Base-by-base conservation (phyloP, 2,888 invertebrate genomes). In the Andrena trimmerana region DNA sequence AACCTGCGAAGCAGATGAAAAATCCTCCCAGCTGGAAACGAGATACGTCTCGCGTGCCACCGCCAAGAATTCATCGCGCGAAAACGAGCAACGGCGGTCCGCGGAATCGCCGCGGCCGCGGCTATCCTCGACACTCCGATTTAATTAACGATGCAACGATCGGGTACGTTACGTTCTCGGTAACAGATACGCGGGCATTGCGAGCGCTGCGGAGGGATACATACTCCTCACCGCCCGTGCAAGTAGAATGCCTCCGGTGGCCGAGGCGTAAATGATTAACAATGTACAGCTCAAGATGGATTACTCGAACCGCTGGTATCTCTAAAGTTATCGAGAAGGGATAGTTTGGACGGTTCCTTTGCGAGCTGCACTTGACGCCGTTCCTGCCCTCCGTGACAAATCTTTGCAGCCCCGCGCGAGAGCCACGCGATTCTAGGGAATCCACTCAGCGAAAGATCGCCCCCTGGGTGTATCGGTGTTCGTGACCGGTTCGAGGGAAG, bases 81-180 rank as follows among this genome's bases (percentile, higher is more conserved):
- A 67, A 50, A 78, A 68, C 50, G 67, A 68, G 76, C 16, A 74
- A 78, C 78, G 60, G 24, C 31, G 65, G 50, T 0, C 36, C 36
- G 33, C 63, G 71, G 77, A 73, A 77, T 48, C 57, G 65, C 8
- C 0, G 20, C 52, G 33, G 20, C 20, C 20, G 52, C 52, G 8
- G 42, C 42, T 16, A 16, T 16, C 42, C 42, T 5, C 13, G 42
- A 42, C 42, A 52, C 52, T 52, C 13, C 65, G 48, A 59, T 20
- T 60, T 74, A 85, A 82, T 79, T 85, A 79, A 85, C 72, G 63
- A 36, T 27, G 54, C 13, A 29, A 42, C 66, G 48, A 48, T 59
- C 57, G 36, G 1, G 29, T 7, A 24, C 31, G 66, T 83, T 75
- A 68, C 36, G 24, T 2, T 24, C 31, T 0, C 52, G n/a, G 20